Evolutionary conservation across 1,140 invertebrate species (phyloP), one percentile per base, ranked within the genome.

Genomic region (Cotesia chilonis): DNA sequence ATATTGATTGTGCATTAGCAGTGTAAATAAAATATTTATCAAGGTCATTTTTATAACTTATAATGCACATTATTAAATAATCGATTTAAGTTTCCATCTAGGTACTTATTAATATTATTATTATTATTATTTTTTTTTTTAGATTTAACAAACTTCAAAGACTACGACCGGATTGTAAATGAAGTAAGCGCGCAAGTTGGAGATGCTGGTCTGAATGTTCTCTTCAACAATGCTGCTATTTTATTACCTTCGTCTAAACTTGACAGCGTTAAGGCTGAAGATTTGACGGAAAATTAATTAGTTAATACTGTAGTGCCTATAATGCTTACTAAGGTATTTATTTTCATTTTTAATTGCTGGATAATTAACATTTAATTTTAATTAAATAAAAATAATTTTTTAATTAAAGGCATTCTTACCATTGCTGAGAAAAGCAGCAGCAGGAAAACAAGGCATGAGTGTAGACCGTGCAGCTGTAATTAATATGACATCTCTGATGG

Each of bases 181-280:
- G 76, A 89, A 75, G 89, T 95, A 0, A 75, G 80, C 4, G 76
- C 89, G 72, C 85, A 91, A 51, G 89, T 94, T 1, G 89, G 91
- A 61, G 87, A 90, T 10, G 79, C 88, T 63, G 95, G 95, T 4
- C 84, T 97, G 0, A 95, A 96, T 84, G 87, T 96, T 28, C 85
- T 97, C 0, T 91, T 96, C 54, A 97, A 96, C 80, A 97, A 96
- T 88, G 95, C 95, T 55, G 95, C 94, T 10, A 86, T 94, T 28
- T 88, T 91, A 1, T 89, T 92, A 2, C 94, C 93, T 82, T 95
- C 92, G 70, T 90, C 92, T 1, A 88, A 93, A 61, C 85, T 97
- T 4, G 87, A 88, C 17, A 81, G 91, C 7, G 91, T 94, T 0
- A 93, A 92, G 79, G 82, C 89, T 38, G 88, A 94, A 64, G 91